Conservation (phyloP, 1,140 invertebrate species). For the Drosophila sechellia region DNA sequence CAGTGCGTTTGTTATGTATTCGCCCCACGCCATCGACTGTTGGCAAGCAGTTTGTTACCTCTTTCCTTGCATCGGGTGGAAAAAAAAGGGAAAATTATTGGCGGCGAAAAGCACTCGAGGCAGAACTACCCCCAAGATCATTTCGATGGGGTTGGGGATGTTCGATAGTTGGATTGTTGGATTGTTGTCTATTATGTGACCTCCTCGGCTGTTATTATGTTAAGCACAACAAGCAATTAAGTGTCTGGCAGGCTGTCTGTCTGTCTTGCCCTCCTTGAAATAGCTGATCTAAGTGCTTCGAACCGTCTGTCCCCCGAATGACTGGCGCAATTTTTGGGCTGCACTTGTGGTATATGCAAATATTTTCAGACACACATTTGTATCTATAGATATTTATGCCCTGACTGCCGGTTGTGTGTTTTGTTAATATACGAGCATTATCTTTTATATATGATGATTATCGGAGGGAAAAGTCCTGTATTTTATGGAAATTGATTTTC, state of each 20-base stretch:
- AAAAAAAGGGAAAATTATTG: slow-evolving; percentile 59
- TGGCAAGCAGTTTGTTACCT: slow-evolving; percentile 75
- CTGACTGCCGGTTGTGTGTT: slow-evolving; percentile 12
- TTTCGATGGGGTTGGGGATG: neutral
- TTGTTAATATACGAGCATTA: slow-evolving; percentile 21
- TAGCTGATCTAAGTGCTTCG: slow-evolving; percentile 20
- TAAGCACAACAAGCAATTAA: slow-evolving; percentile 80
- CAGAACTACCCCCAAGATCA: slow-evolving; percentile 46
- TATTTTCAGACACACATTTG: slow-evolving; percentile 25
- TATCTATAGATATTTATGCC: slow-evolving; percentile 41
- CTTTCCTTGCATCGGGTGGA: slow-evolving; percentile 44
- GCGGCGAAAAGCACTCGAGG: slow-evolving; percentile 63
- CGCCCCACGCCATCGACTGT: slow-evolving; percentile 43
- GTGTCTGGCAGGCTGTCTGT: slow-evolving; percentile 53
- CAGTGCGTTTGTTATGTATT: slow-evolving; percentile 76
- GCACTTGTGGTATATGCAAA: slow-evolving; percentile 38
- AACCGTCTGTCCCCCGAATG: slow-evolving; percentile 24
- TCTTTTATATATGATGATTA: slow-evolving; percentile 40
- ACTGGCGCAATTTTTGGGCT: slow-evolving; percentile 39
- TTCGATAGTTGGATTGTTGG: neutral
- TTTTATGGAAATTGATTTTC: slow-evolving; percentile 42
- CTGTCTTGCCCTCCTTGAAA: slow-evolving; percentile 15
- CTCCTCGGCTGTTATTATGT: slow-evolving; percentile 76
- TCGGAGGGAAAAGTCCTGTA: slow-evolving; percentile 9
- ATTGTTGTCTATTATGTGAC: slow-evolving; percentile 70